Percentiles rank a stretch among this genome's conserved stretches.
phyloP scores from a whole-genome alignment of 2,113 vertebrate genomes.

The Halcyon malimbica region DNA sequence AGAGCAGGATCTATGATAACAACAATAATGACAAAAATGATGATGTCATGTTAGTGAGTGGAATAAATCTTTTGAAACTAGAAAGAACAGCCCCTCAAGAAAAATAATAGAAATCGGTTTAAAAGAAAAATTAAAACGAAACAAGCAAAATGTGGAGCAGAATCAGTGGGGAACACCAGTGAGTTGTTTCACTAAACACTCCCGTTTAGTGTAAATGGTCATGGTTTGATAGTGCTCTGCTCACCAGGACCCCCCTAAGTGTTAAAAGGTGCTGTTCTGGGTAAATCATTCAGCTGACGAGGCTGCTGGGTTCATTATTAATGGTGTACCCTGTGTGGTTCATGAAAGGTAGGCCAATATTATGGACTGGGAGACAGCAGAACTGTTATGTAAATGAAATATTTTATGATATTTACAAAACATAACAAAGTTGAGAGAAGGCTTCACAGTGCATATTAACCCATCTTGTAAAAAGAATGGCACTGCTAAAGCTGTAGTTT shows the following conservation, averaged over 20 bases:
- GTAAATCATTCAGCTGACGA: not conserved
- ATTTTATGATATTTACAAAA: conserved; percentile 28
- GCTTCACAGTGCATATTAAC: not conserved
- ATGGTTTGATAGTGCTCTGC: not conserved
- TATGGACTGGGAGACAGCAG: not conserved
- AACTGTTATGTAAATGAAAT: not conserved
- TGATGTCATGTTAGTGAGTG: not conserved
- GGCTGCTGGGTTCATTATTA: not conserved
- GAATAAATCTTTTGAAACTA: not conserved
- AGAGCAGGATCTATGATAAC: not conserved
- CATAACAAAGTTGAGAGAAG: not conserved
- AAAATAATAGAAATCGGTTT: not conserved
- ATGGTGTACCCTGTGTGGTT: not conserved
- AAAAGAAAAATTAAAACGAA: not conserved
- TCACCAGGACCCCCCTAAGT: not conserved
- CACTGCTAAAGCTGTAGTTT: not conserved
- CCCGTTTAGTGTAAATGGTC: not conserved
- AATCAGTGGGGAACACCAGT: not conserved
- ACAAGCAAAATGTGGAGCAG: not conserved
- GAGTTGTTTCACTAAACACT: not conserved
- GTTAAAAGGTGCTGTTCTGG: not conserved
- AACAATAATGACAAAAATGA: not conserved
- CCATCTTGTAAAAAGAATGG: not conserved
- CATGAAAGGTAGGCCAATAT: not conserved
- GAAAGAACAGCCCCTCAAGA: not conserved